Evolutionary conservation across 2,113 vertebrate genomes (phyloP), one percentile per base, ranked within the genome.

Genomic region (Barbus barbus): DNA sequence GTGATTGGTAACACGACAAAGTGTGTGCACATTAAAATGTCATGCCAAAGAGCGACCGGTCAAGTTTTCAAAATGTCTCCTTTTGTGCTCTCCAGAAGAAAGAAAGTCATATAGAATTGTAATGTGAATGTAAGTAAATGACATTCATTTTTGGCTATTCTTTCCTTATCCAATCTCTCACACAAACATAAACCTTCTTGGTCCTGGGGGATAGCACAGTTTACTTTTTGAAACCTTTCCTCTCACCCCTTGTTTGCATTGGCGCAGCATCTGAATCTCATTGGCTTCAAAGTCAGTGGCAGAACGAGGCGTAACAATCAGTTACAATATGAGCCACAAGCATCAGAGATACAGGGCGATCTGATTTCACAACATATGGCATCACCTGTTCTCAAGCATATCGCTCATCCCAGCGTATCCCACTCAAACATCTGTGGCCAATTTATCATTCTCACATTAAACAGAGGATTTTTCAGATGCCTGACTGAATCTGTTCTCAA

Each of bases 341-440:
- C 74, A 22, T 63, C 26, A 28, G n/a, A 77, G 53, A 79, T n/a
- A 22, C 82, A 26, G 72, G 84, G 4, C 3, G 44, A 78, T 88
- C 65, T 87, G 38, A 73, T 90, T 91, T 88, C 87, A 87, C 60
- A 87, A 82, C 77, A 87, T 4, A 60, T 8, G 73, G 31, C 48
- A 83, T 86, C 87, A 84, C 81, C 87, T 67, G 61, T 76, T 79
- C 33, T 71, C 53, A 9, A 80, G 58, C 53, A 41, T 44, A 73
- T 28, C 13, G 22, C 73, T 28, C 28, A 20, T 69, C 69, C 46
- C 65, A 18, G 65, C 6, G 4, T 38, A 26, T 44, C 28, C 58
- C 65, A 9, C 46, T 65, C 18, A 67, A 28, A 46, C 87, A 88
- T 86, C 87, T 88, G 87, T 33, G 24, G 18, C 5, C 14, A 16